Evolutionary conservation across 2,797 vertebrate species (phyloP).

Genomic region (Morus bassanus): DNA sequence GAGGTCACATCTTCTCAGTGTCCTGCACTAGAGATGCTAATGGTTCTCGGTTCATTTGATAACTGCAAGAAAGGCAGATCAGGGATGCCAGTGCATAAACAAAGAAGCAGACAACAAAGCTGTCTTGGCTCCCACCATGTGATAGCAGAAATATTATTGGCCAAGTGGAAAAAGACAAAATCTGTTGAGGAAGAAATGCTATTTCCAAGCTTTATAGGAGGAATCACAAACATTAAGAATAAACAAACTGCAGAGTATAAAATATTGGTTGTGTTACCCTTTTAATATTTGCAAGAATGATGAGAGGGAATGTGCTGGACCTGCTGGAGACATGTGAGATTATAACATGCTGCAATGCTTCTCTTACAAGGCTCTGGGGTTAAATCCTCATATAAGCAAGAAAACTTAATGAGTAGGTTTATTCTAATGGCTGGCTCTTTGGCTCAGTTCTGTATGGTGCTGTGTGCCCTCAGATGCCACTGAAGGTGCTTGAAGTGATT

Average conservation of each 20-base stretch:
- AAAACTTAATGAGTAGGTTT: not conserved
- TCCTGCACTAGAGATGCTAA: not conserved
- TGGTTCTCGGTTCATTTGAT: not conserved
- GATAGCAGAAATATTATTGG: constrained; percentile 2
- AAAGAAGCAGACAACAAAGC: constrained; percentile 1
- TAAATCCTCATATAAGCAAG: not conserved
- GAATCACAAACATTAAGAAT: constrained; percentile 16
- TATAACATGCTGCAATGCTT: not conserved
- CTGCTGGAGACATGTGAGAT: not conserved
- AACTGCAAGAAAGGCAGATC: not conserved
- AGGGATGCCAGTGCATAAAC: not conserved
- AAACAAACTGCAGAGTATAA: constrained; percentile 15
- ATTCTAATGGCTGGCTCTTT: not conserved
- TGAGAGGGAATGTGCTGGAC: not conserved
- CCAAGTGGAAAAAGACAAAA: constrained; percentile 31
- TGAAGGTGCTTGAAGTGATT: not conserved
- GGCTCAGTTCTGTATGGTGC: not conserved
- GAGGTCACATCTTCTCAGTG: not conserved
- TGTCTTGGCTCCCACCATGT: not conserved
- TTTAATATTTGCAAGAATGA: not conserved
- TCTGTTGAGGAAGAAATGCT: not conserved
- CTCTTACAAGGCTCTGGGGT: not conserved
- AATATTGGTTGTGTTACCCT: not conserved
- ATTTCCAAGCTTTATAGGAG: constrained; percentile 13
- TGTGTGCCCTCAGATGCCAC: not conserved